These are phyloP conservation scores for Alosa alosa DNA, from an alignment of 2,113 vertebrate genomes.

Conservation along the genomic window DNA sequence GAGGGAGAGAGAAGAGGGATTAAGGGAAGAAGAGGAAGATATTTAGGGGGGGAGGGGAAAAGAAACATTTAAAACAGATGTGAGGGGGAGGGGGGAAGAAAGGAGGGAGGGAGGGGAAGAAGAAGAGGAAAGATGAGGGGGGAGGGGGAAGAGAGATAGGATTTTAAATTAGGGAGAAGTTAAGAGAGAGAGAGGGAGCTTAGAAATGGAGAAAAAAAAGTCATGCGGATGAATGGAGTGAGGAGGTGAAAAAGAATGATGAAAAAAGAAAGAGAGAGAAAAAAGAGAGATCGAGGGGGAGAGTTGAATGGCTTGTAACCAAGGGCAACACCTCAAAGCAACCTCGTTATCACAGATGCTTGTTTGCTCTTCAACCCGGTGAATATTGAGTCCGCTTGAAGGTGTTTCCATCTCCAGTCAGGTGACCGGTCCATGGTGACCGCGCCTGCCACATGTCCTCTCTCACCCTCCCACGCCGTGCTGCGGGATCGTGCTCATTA, in stretches of 20 bases:
- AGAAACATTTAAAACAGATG: too few species aligned
- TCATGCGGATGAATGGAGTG: too few species aligned
- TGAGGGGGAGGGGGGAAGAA: too few species aligned
- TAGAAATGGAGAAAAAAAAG: too few species aligned
- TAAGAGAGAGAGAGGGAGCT: too few species aligned
- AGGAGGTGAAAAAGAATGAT: background rate
- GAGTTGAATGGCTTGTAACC: background rate
- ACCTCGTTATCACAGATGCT: background rate
- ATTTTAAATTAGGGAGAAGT: background rate
- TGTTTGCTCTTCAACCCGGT: background rate
- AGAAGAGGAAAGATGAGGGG: too few species aligned
- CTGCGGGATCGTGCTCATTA: background rate
- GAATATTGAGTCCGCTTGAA: background rate
- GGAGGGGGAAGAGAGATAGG: too few species aligned
- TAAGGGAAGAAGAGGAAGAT: too few species aligned
- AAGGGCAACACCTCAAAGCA: background rate
- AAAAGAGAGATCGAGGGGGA: background rate
- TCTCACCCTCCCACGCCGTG: background rate
- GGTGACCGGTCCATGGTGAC: background rate
- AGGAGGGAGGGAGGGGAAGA: too few species aligned
- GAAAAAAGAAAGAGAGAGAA: background rate
- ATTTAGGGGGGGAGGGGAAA: too few species aligned
- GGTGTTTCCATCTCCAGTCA: background rate
- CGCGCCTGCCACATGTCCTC: background rate
- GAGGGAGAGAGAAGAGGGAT: too few species aligned